Evolutionary conservation across 1,140 invertebrate genomes (phyloP), one percentile per base, ranked within the genome.

Genomic region (Drosophila lacertosa): DNA sequence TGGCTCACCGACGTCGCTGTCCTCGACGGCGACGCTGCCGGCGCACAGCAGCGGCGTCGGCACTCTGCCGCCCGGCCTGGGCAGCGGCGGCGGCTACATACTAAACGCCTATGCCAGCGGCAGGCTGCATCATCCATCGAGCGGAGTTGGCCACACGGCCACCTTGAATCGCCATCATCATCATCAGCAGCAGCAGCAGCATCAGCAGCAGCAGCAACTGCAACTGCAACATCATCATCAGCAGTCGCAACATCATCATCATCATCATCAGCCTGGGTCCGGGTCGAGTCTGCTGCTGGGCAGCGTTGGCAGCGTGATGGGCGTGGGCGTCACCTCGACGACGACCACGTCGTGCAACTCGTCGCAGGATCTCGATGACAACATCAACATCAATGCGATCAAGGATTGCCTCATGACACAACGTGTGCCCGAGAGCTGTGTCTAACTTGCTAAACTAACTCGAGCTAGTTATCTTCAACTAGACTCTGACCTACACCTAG

Each of bases 391-490:
- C 53, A 91, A 91, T 75, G 90, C 89, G 26, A 91, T 91, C 54
- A 91, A 91, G 69, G 90, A 91, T 71, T 91, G 90, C 59, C 82
- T 91, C 47, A 91, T 91, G 90, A 91, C 90, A 47, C 90, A 91
- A 50, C 83, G 90, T 44, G 90, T 91, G 54, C 90, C 90, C 44
- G 90, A 91, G 54, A 91, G 90, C 48, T 91, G 90, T 51, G 90
- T 91, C 59, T 91, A 88, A 86, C 32, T 16, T 3, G 9, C 32
- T 11, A 32, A 39, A n/a, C n/a, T n/a, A n/a, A n/a, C n/a, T n/a
- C n/a, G n/a, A n/a, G n/a, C n/a, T n/a, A n/a, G n/a, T n/a, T n/a
- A 18, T 7, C 42, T 24, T 22, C 15, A 6, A 37, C 2, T 60
- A 29, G n/a, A n/a, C n/a, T n/a, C n/a, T n/a, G n/a, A n/a, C n/a